Percentiles rank a stretch among this genome's conserved stretches.
These are phyloP conservation scores for Lordiphosa mommai DNA, from an alignment of 1,140 invertebrate genomes.

Conservation along the genomic window DNA sequence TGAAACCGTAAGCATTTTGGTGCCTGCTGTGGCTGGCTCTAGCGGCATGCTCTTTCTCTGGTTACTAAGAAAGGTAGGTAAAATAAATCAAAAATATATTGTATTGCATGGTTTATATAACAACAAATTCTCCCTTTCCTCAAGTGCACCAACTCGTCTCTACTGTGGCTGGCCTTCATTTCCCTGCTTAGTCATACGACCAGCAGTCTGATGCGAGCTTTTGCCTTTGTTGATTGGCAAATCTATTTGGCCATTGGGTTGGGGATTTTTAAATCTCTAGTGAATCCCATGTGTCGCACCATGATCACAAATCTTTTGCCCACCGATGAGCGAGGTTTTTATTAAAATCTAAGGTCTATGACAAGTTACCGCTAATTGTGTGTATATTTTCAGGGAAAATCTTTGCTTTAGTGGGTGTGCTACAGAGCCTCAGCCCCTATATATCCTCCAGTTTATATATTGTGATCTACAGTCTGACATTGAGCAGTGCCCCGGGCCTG, in stretches of 20 bases:
- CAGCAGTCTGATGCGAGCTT: conserved; percentile 81
- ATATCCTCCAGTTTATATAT: conserved; percentile 83
- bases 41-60: conserved; percentile 80
- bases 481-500: conserved; percentile 81
- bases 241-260: conserved; percentile 82
- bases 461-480: conserved; percentile 82
- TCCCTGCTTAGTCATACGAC: conserved; percentile 71
- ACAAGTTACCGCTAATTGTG: background rate
- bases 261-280: conserved; percentile 81
- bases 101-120: background rate
- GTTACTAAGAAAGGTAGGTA: conserved; percentile 80
- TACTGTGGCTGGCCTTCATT: conserved; percentile 56
- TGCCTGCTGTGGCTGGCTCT: conserved; percentile 75
- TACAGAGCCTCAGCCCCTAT: conserved; percentile 83
- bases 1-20: conserved; percentile 79
- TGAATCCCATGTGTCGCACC: conserved; percentile 83
- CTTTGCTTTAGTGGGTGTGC: conserved; percentile 82
- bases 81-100: background rate
- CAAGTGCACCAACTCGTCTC: conserved; percentile 50
- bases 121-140: background rate
- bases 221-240: conserved; percentile 83
- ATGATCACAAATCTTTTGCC: conserved; percentile 84
- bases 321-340: conserved; percentile 80
- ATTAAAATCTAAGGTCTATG: background rate
- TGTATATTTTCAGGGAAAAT: conserved; percentile 80